These are phyloP conservation scores for Theocolax elegans DNA, from an alignment of 1,140 invertebrate species.

Conservation along the genomic window DNA sequence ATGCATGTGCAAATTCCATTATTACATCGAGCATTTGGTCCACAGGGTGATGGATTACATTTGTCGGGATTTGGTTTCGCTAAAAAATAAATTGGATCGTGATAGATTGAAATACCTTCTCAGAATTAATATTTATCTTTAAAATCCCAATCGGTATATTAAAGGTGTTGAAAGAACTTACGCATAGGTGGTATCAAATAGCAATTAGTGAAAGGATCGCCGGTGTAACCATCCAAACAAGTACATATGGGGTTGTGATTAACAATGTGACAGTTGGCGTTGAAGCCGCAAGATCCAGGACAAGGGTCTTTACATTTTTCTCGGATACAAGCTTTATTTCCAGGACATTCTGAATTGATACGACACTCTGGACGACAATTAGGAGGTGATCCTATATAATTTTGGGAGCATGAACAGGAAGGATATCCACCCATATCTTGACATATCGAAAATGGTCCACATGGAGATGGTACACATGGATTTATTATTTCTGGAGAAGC, in stretches of 20 bases:
- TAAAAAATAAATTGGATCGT: slow-evolving; percentile 37
- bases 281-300: slow-evolving; percentile 69
- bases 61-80: slow-evolving; percentile 50
- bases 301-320: slow-evolving; percentile 70
- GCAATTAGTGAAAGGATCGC: slow-evolving; percentile 64
- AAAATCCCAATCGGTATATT: slow-evolving; percentile 8
- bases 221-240: slow-evolving; percentile 71
- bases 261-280: slow-evolving; percentile 68
- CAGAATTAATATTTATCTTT: slow-evolving; percentile 53
- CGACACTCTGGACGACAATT: slow-evolving; percentile 70
- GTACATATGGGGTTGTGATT: slow-evolving; percentile 71
- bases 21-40: slow-evolving; percentile 63
- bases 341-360: slow-evolving; percentile 68
- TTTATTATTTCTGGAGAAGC: slow-evolving; percentile 41
- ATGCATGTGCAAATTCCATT: slow-evolving; percentile 64
- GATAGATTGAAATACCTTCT: too few species aligned
- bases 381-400: slow-evolving; percentile 70
- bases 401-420: slow-evolving; percentile 69
- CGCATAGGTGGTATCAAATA: background rate
- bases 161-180: slow-evolving; percentile 63
- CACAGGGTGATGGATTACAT: slow-evolving; percentile 70
- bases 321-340: slow-evolving; percentile 67
- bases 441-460: slow-evolving; percentile 68
- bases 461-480: slow-evolving; percentile 69
- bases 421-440: slow-evolving; percentile 62